These are phyloP conservation scores for Papio anubis DNA, from an alignment of 2,113 vertebrate species.

Conservation along the genomic window DNA sequence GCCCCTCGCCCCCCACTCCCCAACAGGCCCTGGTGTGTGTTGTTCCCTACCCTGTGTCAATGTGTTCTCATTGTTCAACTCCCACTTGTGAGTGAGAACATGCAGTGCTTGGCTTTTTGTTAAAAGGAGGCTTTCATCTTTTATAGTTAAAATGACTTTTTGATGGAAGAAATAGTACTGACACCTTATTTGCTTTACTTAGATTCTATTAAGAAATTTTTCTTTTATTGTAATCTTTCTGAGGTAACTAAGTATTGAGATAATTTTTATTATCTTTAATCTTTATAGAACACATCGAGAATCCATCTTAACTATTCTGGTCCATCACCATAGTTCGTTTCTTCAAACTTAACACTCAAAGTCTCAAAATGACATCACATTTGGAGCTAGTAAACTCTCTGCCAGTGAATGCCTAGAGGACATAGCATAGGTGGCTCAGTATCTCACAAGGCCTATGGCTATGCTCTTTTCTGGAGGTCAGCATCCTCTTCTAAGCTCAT, in stretches of 20 bases:
- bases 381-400: not conserved
- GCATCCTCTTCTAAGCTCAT: not conserved
- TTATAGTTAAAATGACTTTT: slow-evolving; percentile 38
- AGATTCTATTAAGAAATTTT: slow-evolving; percentile 8
- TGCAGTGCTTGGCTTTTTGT: no score
- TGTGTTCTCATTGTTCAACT: no score
- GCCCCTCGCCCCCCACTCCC: no score
- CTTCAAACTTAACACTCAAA: not conserved
- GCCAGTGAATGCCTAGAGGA: not conserved
- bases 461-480: not conserved
- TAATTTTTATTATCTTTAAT: not conserved
- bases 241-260: not conserved
- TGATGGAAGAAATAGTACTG: not conserved
- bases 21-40: no score
- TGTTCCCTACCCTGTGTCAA: no score
- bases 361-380: not conserved
- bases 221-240: slow-evolving; percentile 20
- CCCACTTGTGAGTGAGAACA: no score
- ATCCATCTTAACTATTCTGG: not conserved
- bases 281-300: not conserved
- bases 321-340: not conserved
- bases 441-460: not conserved
- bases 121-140: not conserved
- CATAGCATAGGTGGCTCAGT: not conserved
- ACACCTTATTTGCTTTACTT: not conserved